These are phyloP conservation scores for Epizoanthus rinbou DNA, from an alignment of 92 coral and sea anemone genomes.

Conservation along the genomic window DNA sequence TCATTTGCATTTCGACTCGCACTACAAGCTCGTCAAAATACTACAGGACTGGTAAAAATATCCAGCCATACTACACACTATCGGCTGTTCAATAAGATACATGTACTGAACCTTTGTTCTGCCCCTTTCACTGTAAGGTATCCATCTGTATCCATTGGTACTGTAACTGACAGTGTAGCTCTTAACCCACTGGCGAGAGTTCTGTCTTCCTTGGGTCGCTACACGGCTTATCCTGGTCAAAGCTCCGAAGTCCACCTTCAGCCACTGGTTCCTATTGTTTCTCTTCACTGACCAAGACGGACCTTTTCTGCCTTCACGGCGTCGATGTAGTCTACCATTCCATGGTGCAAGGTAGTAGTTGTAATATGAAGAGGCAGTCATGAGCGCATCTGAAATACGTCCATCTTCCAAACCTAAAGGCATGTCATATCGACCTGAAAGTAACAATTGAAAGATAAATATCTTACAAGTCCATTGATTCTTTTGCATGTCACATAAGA, in stretches of 20 bases:
- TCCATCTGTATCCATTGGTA: constrained; percentile 63
- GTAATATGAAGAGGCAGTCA: constrained; percentile 72
- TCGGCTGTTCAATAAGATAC: no score
- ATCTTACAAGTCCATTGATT: neutral
- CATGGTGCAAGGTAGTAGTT: constrained; percentile 72
- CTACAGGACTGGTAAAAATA: no score
- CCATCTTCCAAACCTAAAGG: constrained; percentile 79
- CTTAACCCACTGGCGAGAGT: constrained; percentile 80
- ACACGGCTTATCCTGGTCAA: constrained; percentile 61
- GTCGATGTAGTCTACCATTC: constrained; percentile 70
- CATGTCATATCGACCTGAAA: constrained; percentile 48
- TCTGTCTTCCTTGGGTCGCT: constrained; percentile 85
- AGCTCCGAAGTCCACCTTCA: constrained; percentile 79
- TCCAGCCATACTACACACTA: no score
- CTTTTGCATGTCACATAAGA: neutral
- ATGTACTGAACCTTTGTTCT: constrained; percentile 57
- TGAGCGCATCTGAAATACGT: constrained; percentile 77
- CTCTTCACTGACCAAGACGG: constrained; percentile 84
- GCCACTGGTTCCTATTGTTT: constrained; percentile 65
- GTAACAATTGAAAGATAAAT: neutral
- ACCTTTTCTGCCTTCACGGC: constrained; percentile 61
- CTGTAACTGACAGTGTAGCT: constrained; percentile 69
- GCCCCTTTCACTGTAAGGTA: constrained; percentile 62
- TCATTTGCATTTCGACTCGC: no score
- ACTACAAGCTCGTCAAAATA: no score